Evolutionary conservation across 2,888 invertebrate genomes (phyloP).

Genomic region (Ennomos quercinarius): DNA sequence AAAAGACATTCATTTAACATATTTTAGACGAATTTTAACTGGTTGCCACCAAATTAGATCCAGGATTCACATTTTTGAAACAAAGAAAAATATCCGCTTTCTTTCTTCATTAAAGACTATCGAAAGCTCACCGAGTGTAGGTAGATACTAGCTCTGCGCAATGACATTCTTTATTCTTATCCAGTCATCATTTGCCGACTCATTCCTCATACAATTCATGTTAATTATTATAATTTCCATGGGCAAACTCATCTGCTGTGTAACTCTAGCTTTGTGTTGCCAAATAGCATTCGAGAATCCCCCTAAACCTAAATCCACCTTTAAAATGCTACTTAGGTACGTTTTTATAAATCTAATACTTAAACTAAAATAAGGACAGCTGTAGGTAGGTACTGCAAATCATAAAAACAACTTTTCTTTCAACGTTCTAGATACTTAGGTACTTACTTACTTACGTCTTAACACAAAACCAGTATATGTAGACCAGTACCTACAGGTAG

Average conservation of each 20-base stretch:
- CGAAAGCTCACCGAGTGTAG: conserved; percentile 73
- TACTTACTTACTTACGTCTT: too few species aligned
- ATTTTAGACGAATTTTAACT: not conserved
- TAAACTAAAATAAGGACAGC: too few species aligned
- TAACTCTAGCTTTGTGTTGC: conserved; percentile 20
- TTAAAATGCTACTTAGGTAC: too few species aligned
- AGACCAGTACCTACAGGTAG: too few species aligned
- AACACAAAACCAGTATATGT: too few species aligned
- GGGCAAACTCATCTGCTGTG: conserved; percentile 65
- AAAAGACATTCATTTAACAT: too few species aligned
- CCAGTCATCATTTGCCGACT: conserved; percentile 72
- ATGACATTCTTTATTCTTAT: conserved; percentile 74
- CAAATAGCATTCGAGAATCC: not conserved
- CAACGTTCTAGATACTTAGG: too few species aligned
- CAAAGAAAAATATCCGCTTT: conserved; percentile 72
- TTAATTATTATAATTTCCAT: conserved; percentile 79
- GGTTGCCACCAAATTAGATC: too few species aligned
- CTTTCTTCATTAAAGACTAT: conserved; percentile 59
- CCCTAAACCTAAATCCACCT: not conserved
- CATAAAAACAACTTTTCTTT: too few species aligned
- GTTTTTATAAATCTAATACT: too few species aligned
- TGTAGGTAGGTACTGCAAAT: too few species aligned
- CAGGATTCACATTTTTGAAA: conserved; percentile 33
- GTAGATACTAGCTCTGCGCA: conserved; percentile 64
- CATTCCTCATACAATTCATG: conserved; percentile 74